Base-by-base conservation (phyloP, 2,888 invertebrate species). In the Diaprepes abbreviatus region DNA sequence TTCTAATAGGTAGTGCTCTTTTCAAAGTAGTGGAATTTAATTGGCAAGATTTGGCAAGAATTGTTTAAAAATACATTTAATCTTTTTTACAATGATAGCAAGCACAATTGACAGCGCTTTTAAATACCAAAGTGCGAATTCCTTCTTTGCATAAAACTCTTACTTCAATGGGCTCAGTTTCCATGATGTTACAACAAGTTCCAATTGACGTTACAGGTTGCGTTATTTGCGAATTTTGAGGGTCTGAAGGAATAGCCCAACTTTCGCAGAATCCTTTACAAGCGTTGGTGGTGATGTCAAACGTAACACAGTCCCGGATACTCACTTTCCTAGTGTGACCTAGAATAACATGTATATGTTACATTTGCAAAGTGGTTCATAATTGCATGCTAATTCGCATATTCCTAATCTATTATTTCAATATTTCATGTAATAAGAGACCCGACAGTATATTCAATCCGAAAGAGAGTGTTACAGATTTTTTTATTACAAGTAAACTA, bases 161-260 rank as follows among this genome's bases (percentile, higher is more conserved):
- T 6, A 92, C 92, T 74, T 91, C 90, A 57, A 93, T 89, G 89
- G 93, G 87, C 85, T 94, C 93, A 0, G 94, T 92, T 78, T 94
- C 93, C 91, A 93, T 93, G 78, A 95, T 95, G 83, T 93, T 94
- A 84, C 95, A 95, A 84, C 95, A 95, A 81, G 95, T 93, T 7
- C 94, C 95, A 33, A 93, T 88, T 0, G 94, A 94, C 1, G 84
- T 85, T 4, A 85, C 82, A 4, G 84, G 85, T 74, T 85, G 84
- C 36, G 85, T 86, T 12, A 71, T 69, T 12, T 86, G 83, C 59
- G 86, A 82, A 0, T 87, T 85, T 72, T 87, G 86, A 57, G 86
- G 85, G 0, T 87, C 85, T 0, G 94, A 93, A 0, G 95, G 95
- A 45, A 94, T 88, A 1, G 95, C 92, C 89, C 92, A 94, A 1